Conservation (phyloP, 2,797 vertebrate species). For the Bovichtus variegatus region DNA sequence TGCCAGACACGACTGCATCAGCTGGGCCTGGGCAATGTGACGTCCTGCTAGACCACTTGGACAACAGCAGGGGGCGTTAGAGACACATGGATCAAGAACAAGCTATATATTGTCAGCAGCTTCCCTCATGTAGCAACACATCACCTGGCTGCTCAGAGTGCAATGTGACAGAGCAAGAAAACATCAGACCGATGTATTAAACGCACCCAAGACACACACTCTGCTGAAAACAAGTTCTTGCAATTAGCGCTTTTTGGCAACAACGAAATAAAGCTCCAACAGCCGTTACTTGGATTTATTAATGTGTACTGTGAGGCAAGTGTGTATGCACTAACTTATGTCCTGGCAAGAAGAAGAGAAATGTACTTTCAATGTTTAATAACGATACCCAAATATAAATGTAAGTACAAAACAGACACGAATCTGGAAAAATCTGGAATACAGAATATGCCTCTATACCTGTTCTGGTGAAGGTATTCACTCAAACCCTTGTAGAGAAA, state of each 20-base stretch:
- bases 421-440: not conserved
- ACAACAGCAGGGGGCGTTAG: constrained; percentile 65
- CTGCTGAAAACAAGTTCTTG: not conserved
- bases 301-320: not conserved
- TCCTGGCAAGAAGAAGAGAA: not conserved
- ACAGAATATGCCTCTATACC: constrained; percentile 74
- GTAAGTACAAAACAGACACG: not conserved
- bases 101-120: not conserved
- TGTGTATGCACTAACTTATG: not conserved
- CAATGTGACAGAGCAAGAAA: not conserved
- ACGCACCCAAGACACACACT: not conserved
- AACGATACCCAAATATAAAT: not conserved
- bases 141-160: not conserved
- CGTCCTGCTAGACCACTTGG: constrained; percentile 88
- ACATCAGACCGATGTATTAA: not conserved
- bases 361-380: not conserved
- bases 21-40: constrained; percentile 89
- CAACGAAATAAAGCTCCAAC: not conserved
- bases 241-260: not conserved
- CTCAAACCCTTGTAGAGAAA: constrained; percentile 88
- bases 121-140: not conserved
- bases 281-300: not conserved
- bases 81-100: constrained; percentile 20
- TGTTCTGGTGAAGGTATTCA: constrained; percentile 89
- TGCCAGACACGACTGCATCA: constrained; percentile 92